Percentiles rank a stretch among this genome's conserved stretches.
Conservation (phyloP, 2,113 vertebrate species). For the mouse (Mus musculus) region DNA sequence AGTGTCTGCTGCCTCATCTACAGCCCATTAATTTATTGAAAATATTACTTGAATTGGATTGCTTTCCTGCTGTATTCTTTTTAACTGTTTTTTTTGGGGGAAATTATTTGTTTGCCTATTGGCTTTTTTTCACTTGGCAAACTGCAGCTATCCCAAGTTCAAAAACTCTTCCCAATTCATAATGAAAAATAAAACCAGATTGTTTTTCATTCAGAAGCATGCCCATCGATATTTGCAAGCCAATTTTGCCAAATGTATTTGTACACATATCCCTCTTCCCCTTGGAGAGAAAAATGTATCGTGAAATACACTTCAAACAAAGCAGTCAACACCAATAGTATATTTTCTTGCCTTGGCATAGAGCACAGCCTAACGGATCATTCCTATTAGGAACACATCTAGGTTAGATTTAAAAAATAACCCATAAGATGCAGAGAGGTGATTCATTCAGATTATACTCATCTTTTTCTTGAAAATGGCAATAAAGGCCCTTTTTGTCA, state of each 20-base stretch:
- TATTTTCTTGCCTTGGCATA: slow-evolving; percentile 11
- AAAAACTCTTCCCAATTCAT: background rate
- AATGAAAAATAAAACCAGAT: background rate
- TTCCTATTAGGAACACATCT: background rate
- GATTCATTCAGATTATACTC: background rate
- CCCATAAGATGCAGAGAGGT: background rate
- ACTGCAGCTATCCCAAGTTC: background rate
- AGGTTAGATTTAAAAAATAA: background rate
- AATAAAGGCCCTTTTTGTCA: background rate
- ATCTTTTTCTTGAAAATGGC: slow-evolving; percentile 45
- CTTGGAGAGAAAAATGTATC: slow-evolving; percentile 38
- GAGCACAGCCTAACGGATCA: background rate
- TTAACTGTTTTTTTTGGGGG: background rate
- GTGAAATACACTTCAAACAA: slow-evolving; percentile 39
- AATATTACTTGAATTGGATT: slow-evolving; percentile 63
- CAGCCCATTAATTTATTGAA: slow-evolving; percentile 67
- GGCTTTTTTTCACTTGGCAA: slow-evolving; percentile 28
- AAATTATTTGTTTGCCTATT: slow-evolving; percentile 13
- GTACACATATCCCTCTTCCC: background rate
- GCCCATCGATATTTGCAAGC: background rate
- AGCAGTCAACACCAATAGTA: background rate
- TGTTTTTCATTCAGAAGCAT: background rate
- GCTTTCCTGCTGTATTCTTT: slow-evolving; percentile 34
- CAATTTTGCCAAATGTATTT: background rate
- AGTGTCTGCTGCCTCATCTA: slow-evolving; percentile 56